Evolutionary conservation across 2,888 invertebrate genomes (phyloP).

Genomic region (Morinoia aosen): DNA sequence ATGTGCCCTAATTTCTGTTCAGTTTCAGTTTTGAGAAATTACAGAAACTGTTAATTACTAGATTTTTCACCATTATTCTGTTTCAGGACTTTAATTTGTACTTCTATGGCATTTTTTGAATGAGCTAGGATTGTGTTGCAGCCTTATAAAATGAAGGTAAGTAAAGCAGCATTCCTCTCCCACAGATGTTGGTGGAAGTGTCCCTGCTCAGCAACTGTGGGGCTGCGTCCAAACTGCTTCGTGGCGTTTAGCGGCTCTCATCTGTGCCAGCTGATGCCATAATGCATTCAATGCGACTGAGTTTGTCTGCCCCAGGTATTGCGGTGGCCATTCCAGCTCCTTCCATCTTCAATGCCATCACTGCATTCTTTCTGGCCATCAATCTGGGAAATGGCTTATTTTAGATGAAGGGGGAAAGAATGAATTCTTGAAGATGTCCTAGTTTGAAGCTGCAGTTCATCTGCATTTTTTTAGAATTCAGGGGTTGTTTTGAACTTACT

Average conservation of each 20-base stretch:
- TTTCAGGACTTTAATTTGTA: background rate
- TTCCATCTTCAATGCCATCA: background rate
- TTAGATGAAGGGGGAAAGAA: no score
- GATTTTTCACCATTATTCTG: background rate
- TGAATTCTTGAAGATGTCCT: no score
- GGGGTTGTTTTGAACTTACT: background rate
- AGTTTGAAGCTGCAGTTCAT: no score
- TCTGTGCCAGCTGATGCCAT: constrained; percentile 10
- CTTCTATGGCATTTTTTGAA: background rate
- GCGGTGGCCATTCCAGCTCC: background rate
- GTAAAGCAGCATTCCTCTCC: constrained; percentile 44
- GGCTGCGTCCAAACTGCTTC: constrained; percentile 28
- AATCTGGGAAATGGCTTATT: no score
- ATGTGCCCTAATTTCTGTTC: background rate
- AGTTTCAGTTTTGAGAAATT: background rate
- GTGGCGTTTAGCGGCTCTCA: constrained; percentile 1
- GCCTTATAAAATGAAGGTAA: constrained; percentile 28
- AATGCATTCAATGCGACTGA: constrained; percentile 15
- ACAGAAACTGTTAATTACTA: background rate
- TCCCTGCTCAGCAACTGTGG: background rate
- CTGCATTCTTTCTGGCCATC: background rate
- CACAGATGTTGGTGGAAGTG: constrained; percentile 31
- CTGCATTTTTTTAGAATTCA: no score
- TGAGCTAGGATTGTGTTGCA: background rate
- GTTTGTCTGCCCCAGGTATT: constrained; percentile 18